Conservation (phyloP, 2,888 invertebrate genomes). For the Cosmopolites sordidus region DNA sequence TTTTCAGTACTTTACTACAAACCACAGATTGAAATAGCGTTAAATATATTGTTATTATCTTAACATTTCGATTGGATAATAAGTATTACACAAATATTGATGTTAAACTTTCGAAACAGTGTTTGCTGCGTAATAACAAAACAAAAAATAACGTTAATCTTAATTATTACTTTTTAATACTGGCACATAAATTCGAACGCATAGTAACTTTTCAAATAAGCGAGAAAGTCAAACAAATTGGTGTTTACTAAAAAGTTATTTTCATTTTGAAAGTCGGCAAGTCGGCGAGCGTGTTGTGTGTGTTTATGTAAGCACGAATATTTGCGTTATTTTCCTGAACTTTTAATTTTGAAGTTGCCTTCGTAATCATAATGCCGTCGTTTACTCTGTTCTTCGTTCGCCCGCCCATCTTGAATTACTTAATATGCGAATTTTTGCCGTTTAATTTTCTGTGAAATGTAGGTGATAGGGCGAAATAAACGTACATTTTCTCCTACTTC, state of each 20-base stretch:
- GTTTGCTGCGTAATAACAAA: no score
- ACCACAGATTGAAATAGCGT: no score
- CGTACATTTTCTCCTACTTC: no score
- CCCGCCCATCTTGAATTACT: slow-evolving; percentile 6
- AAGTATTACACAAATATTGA: no score
- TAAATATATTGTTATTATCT: no score
- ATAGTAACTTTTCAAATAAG: slow-evolving; percentile 10
- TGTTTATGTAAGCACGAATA: slow-evolving; percentile 20
- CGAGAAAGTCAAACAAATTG: slow-evolving; percentile 19
- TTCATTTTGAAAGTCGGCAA: slow-evolving; percentile 18
- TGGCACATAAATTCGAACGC: slow-evolving; percentile 2
- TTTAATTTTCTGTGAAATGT: slow-evolving; percentile 11
- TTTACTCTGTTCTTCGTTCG: slow-evolving; percentile 9
- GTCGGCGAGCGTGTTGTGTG: slow-evolving; percentile 16
- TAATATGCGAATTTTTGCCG: slow-evolving; percentile 11
- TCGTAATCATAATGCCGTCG: slow-evolving; percentile 15
- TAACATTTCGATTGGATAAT: no score
- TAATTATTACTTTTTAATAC: slow-evolving; percentile 8
- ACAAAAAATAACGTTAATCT: no score
- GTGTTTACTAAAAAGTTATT: slow-evolving; percentile 19
- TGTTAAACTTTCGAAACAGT: no score
- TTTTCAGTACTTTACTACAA: no score
- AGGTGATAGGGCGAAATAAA: no score
- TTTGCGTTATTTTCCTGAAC: slow-evolving; percentile 14
- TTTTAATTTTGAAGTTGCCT: slow-evolving; percentile 23